A percentile compares a stretch with the other conserved stretches of the same genome.
Evolutionary conservation across 2,797 vertebrate species (phyloP).

Genomic region (Poecilia picta): DNA sequence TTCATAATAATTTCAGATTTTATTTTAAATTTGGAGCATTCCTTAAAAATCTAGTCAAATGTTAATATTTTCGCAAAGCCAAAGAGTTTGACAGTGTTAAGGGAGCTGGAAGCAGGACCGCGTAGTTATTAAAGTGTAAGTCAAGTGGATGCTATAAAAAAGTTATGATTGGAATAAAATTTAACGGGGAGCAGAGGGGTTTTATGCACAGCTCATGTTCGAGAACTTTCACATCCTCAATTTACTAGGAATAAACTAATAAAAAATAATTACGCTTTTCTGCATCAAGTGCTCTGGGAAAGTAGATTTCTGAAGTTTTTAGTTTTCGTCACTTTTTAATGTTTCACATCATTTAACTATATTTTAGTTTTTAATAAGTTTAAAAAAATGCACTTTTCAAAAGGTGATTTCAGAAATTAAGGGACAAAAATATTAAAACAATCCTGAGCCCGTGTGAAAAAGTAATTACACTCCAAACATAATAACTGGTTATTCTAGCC

Average conservation of each 20-base stretch:
- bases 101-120: background rate
- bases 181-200: conserved; percentile 39
- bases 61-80: background rate
- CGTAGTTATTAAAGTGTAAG: conserved; percentile 19
- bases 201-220: conserved; percentile 8
- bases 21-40: background rate
- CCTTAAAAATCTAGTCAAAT: background rate
- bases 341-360: too few species aligned
- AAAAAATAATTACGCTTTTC: background rate
- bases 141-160: conserved; percentile 25
- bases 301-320: background rate
- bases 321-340: too few species aligned
- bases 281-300: background rate
- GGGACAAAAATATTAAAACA: too few species aligned
- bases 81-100: background rate
- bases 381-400: too few species aligned
- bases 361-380: too few species aligned
- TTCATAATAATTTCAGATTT: background rate
- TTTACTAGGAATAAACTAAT: background rate
- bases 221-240: conserved; percentile 7
- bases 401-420: too few species aligned
- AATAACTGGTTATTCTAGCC: too few species aligned
- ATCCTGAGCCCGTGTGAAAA: too few species aligned
- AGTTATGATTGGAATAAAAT: conserved; percentile 25
- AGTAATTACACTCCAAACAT: too few species aligned